phyloP scores from a whole-genome alignment of 1,140 invertebrate genomes.

The Lasioglossum baleicum region DNA sequence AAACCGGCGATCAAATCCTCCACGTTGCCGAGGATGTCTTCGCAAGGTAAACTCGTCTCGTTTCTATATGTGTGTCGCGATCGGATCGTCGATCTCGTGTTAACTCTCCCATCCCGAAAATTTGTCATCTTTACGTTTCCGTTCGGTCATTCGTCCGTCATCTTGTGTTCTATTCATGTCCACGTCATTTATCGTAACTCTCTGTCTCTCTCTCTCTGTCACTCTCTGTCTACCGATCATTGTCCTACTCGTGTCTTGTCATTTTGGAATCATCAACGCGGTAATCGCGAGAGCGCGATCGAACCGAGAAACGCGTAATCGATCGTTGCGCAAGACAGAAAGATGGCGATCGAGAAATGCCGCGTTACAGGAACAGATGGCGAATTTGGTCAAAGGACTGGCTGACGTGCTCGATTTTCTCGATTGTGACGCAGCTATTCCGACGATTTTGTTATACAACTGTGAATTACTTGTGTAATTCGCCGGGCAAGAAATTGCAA shows the following conservation, averaged over 20 bases:
- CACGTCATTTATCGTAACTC: background rate
- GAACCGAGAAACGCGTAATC: background rate
- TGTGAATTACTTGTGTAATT: too few species aligned
- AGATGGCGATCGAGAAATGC: background rate
- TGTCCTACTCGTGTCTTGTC: too few species aligned
- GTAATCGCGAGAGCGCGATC: background rate
- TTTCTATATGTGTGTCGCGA: conserved; percentile 44
- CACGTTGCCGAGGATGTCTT: conserved; percentile 93
- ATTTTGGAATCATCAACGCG: too few species aligned
- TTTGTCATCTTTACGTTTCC: conserved; percentile 1
- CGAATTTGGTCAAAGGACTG: too few species aligned
- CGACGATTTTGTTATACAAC: too few species aligned
- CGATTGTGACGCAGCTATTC: too few species aligned
- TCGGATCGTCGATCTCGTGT: background rate
- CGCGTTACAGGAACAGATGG: background rate
- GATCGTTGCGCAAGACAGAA: background rate
- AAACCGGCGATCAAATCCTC: conserved; percentile 97
- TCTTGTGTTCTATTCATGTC: background rate
- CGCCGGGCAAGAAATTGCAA: too few species aligned
- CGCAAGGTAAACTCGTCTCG: conserved; percentile 88
- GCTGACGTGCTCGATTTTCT: too few species aligned
- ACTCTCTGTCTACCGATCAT: background rate
- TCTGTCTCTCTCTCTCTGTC: too few species aligned
- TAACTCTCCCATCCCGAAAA: too few species aligned
- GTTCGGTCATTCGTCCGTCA: conserved; percentile 36